Percentiles rank a stretch among this genome's conserved stretches.
These are phyloP conservation scores for Sitta europaea DNA, from an alignment of 2,113 vertebrate genomes.

Conservation along the genomic window DNA sequence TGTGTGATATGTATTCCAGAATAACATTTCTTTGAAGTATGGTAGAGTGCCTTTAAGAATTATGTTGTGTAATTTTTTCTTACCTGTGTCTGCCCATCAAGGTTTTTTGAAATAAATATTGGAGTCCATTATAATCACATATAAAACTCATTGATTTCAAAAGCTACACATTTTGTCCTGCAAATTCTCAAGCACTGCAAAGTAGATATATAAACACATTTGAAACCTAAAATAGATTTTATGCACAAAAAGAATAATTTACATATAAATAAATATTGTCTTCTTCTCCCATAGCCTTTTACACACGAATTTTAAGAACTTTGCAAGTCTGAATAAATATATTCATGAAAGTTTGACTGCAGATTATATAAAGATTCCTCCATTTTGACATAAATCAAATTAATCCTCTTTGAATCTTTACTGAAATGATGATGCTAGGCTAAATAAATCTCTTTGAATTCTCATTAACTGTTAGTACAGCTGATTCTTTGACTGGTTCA, in stretches of 20 bases:
- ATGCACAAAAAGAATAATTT: slow-evolving; percentile 20
- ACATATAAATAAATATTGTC: slow-evolving; percentile 42
- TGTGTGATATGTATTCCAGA: not conserved
- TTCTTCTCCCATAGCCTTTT: not conserved
- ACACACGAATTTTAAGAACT: slow-evolving; percentile 22
- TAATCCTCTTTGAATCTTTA: slow-evolving; percentile 64
- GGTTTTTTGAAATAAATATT: not conserved
- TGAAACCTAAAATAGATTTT: slow-evolving; percentile 26
- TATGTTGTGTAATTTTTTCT: not conserved
- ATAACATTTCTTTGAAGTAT: not conserved
- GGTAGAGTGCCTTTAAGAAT: not conserved
- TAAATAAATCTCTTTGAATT: slow-evolving; percentile 63
- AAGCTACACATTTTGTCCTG: not conserved
- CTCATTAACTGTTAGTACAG: slow-evolving; percentile 63
- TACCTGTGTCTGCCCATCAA: not conserved
- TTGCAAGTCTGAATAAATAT: slow-evolving; percentile 36
- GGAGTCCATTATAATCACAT: not conserved
- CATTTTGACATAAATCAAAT: slow-evolving; percentile 64
- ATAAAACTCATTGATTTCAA: not conserved
- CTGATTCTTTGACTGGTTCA: slow-evolving; percentile 72
- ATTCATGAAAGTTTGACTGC: slow-evolving; percentile 37
- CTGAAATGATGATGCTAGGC: slow-evolving; percentile 37
- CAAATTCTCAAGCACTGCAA: not conserved
- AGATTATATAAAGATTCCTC: slow-evolving; percentile 46
- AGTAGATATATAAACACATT: not conserved